These are phyloP conservation scores for Pyrgilauda ruficollis DNA, from an alignment of 2,113 vertebrate genomes.

Conservation along the genomic window DNA sequence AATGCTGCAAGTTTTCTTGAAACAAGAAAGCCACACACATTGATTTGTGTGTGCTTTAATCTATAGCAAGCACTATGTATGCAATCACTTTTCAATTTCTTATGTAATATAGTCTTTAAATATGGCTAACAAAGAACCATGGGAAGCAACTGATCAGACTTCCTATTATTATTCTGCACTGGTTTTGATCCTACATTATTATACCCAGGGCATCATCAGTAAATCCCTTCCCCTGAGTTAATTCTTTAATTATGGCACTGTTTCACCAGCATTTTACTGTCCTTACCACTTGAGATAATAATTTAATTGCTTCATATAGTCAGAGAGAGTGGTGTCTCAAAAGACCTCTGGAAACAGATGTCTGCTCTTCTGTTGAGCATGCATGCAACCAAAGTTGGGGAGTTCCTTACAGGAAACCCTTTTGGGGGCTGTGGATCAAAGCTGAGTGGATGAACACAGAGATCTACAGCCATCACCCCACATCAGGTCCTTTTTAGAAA, in stretches of 20 bases:
- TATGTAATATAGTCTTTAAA: not conserved
- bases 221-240: not conserved
- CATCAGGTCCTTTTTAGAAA: not conserved
- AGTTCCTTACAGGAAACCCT: not conserved
- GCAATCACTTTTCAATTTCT: not conserved
- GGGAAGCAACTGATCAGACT: not conserved
- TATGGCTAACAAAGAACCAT: not conserved
- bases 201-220: not conserved
- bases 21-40: not conserved
- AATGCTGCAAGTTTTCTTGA: not conserved
- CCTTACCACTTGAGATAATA: not conserved
- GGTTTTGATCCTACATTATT: not conserved
- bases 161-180: not conserved
- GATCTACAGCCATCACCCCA: not conserved
- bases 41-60: not conserved
- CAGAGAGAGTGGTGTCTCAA: not conserved
- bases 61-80: not conserved
- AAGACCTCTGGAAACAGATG: not conserved
- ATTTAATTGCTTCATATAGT: not conserved
- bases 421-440: not conserved
- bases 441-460: not conserved
- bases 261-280: not conserved
- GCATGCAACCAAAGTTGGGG: not conserved
- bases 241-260: not conserved
- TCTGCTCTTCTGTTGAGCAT: not conserved